Conservation (phyloP, 2,797 vertebrate genomes). For the Peromyscus melanophrys region DNA sequence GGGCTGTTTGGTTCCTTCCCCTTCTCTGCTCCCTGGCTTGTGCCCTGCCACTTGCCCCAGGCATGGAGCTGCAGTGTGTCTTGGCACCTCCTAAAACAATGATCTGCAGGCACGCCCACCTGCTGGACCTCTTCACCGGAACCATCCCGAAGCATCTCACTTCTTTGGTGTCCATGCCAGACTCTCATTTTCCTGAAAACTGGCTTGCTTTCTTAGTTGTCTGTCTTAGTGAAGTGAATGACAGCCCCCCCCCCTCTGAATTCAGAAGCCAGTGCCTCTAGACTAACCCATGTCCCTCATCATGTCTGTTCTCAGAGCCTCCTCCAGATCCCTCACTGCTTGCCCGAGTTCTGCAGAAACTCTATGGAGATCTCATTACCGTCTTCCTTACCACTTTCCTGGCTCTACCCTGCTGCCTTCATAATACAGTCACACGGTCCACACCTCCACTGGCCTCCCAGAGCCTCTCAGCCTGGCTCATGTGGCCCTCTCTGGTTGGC, state of each 20-base stretch:
- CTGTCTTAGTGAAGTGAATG: not conserved
- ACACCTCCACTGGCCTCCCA: not conserved
- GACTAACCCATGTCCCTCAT: not conserved
- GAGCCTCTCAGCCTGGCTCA: not conserved
- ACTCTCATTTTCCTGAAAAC: not conserved
- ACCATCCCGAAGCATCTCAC: not conserved
- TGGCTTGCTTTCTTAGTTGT: not conserved
- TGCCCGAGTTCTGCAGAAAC: not conserved
- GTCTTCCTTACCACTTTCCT: not conserved
- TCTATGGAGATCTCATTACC: rapidly evolving
- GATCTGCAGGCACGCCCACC: not conserved
- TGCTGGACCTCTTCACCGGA: not conserved
- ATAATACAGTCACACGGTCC: not conserved
- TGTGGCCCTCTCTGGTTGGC: not conserved
- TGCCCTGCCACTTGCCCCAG: not conserved
- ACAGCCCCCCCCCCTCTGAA: not conserved
- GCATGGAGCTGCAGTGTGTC: not conserved
- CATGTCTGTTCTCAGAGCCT: not conserved
- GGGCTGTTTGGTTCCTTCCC: not conserved
- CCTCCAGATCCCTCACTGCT: not conserved
- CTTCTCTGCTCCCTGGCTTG: not conserved
- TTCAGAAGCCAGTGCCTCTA: not conserved
- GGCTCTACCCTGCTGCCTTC: not conserved
- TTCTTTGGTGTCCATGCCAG: not conserved
- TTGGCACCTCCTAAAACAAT: no score